Base-by-base conservation (phyloP, 2,797 vertebrate species). In the Rhyacichthys aspro region DNA sequence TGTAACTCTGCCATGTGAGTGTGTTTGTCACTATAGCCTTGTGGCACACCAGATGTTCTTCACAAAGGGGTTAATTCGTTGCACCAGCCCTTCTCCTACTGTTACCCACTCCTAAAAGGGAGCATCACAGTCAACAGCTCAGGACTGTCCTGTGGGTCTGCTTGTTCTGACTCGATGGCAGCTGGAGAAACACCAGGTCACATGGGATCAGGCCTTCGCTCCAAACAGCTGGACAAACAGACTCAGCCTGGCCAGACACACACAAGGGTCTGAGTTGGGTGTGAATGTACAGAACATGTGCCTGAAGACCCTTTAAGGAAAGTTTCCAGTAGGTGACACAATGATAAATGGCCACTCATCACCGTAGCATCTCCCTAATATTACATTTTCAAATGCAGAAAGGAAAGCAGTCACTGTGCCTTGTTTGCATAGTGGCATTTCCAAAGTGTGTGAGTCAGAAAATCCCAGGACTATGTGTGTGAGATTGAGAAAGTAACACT, bases 161-260 rank as follows among this genome's bases (percentile, higher is more conserved):
- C 75, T 71, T 81, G 81, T 88, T 76, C 88, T 90, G 89, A 92
- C 90, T 86, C 85, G 37, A 72, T 73, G 85, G 84, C 91, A 93
- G 91, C 91, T 93, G 91, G 84, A 90, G 90, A 89, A 92, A 92
- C 90, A 92, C 66, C 44, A 58, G 83, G 78, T 90, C 89, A 86
- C 83, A 76, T 81, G 89, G 85, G 88, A 90, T 83, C 73, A 81
- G 86, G 82, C 87, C 88, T 89, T 90, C 82, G 81, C 88, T 90
- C 67, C 78, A 83, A 91, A 91, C 92, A 93, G 91, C 91, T 93
- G 91, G 89, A 71, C 77, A 91, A 92, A 93, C 84, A 92, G 79
- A 81, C 68, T 55, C 49, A 36, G 48, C 32, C 55, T 44, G 54
- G 28, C 64, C 53, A 68, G 46, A 70, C 65, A 47, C 49, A 59